Base-by-base conservation (phyloP, 1,140 invertebrate genomes). In the Brachionus asplanchnoidis region DNA sequence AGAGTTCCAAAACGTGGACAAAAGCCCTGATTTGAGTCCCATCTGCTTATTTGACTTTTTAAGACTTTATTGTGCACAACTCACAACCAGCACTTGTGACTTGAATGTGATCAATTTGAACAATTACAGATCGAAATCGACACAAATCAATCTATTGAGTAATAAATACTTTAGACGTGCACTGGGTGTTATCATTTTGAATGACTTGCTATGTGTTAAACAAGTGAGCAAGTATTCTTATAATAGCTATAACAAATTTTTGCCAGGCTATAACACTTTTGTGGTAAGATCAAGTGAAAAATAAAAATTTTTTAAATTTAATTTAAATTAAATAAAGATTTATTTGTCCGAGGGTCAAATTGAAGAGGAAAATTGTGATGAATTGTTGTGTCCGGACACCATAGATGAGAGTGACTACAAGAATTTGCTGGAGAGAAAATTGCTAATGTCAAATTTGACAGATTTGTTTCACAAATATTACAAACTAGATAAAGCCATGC, bases 401-500 rank as follows among this genome's bases (percentile, higher is more conserved):
- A 82, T 82, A 20, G 53, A 68, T 23, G 12, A 26, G 20, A 40
- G 60, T 36, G 79, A 82, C 20, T 82, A 65, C 53, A 44, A 32
- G 26, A 40, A 44, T 44, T 6, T 65, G 8, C 11, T 82, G 4
- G 65, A 82, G 40, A 17, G 36, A 36, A 82, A 82, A 36, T 36
- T 36, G n/a, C 23, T 82, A 5, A 4, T 20, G 8, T n/a, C 53
- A 20, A 65, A 82, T 77, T 77, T 77, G 42, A 82, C 32, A 9
- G 65, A 82, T 23, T 68, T 82, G 40, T 82, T 82, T 66, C 50
- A 82, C n/a, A 82, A 82, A 82, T 65, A 68, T 23, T 82, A 82
- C n/a, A 40, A 65, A 44, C 26, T 44, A 20, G 65, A 68, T 12
- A 82, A 82, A 82, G 42, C 23, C 20, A 23, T 42, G 11, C 32